phyloP scores from a whole-genome alignment of 2,113 vertebrate genomes.

The Beaufortia kweichowensis region DNA sequence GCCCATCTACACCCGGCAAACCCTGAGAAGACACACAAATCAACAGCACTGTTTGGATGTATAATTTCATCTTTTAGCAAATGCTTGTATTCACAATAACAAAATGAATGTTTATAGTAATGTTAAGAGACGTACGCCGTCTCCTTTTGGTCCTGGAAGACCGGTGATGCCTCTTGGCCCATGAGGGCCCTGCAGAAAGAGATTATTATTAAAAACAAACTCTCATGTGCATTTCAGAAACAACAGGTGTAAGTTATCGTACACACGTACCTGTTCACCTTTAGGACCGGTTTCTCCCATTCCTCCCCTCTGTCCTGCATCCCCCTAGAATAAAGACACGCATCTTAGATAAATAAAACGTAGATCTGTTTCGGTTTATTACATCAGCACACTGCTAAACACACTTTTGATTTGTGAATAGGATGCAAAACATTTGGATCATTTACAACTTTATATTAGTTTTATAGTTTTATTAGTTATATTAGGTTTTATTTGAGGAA shows the following conservation, averaged over 20 bases:
- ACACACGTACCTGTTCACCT: slow-evolving; percentile 82
- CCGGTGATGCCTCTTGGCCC: slow-evolving; percentile 90
- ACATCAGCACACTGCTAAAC: slow-evolving; percentile 1
- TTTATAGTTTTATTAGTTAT: not conserved
- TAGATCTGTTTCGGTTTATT: not conserved
- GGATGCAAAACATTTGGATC: not conserved
- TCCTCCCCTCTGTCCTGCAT: slow-evolving; percentile 85
- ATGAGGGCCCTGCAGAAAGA: slow-evolving; percentile 77
- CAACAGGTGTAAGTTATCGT: not conserved
- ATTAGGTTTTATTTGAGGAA: slow-evolving; percentile 43
- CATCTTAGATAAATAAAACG: not conserved
- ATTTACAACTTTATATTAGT: not conserved
- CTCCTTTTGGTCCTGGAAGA: slow-evolving; percentile 91
- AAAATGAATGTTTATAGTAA: not conserved
- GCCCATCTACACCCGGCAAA: slow-evolving; percentile 87
- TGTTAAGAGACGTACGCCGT: slow-evolving; percentile 77
- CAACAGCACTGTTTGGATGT: not conserved
- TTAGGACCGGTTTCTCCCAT: slow-evolving; percentile 87
- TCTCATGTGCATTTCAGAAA: not conserved
- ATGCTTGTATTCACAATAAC: not conserved
- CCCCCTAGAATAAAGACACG: slow-evolving; percentile 77
- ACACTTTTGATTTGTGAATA: not conserved
- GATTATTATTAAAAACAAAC: not conserved
- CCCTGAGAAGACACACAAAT: slow-evolving; percentile 72
- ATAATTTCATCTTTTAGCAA: not conserved